A percentile compares a stretch with the other conserved stretches of the same genome.
These are phyloP conservation scores for Podarcis raffonei DNA, from an alignment of 2,113 vertebrate genomes.

Conservation along the genomic window DNA sequence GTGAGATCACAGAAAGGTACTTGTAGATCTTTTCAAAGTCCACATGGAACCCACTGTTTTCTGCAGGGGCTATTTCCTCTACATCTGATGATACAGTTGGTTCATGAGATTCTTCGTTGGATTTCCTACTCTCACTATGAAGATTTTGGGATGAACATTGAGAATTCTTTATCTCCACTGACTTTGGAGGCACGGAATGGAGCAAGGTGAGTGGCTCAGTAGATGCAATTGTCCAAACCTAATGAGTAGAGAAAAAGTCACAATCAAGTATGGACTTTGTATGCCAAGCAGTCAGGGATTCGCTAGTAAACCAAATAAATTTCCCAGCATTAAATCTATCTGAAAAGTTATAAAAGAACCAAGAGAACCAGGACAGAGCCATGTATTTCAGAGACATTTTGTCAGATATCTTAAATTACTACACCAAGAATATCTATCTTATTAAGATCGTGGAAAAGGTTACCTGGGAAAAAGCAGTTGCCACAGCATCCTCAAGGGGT, in stretches of 20 bases:
- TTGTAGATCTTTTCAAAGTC: conserved; percentile 54
- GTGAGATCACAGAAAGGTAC: conserved; percentile 35
- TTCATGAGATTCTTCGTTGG: not conserved
- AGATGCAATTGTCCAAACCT: conserved; percentile 46
- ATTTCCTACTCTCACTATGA: not conserved
- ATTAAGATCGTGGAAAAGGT: not conserved
- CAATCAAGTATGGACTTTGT: not conserved
- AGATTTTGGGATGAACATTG: not conserved
- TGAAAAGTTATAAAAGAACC: not conserved
- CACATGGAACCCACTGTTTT: conserved; percentile 11
- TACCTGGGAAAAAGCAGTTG: conserved; percentile 37
- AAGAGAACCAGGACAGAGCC: not conserved
- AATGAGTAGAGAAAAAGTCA: not conserved
- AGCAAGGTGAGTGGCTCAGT: conserved; percentile 29
- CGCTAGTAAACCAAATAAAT: not conserved
- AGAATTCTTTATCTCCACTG: not conserved
- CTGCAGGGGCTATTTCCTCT: not conserved
- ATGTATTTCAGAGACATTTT: not conserved
- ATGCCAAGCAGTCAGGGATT: not conserved
- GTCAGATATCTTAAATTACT: not conserved
- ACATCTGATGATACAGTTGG: not conserved
- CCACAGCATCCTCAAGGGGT: conserved; percentile 11
- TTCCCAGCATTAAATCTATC: not conserved
- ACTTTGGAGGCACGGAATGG: conserved; percentile 38
- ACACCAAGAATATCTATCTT: not conserved